A percentile compares a stretch with the other conserved stretches of the same genome.
Evolutionary conservation across 2,888 invertebrate species (phyloP).

Genomic region (Crioceris asparagi): DNA sequence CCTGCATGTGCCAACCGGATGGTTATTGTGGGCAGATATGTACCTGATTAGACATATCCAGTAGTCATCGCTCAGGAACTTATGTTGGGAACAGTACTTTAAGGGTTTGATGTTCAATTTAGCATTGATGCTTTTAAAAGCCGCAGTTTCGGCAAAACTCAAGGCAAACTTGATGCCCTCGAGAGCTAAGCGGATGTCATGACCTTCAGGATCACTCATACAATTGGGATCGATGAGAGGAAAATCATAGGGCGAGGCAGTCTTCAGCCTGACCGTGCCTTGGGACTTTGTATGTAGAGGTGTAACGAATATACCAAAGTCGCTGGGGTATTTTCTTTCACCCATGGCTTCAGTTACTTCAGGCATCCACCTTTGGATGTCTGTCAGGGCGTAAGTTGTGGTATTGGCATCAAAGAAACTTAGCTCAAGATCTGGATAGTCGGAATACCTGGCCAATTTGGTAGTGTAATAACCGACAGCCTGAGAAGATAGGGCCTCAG

Average conservation of each 20-base stretch:
- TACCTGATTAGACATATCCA: slow-evolving; percentile 51
- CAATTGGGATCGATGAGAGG: slow-evolving; percentile 61
- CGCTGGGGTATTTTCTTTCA: slow-evolving; percentile 6
- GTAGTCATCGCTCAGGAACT: slow-evolving; percentile 50
- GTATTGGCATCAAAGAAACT: slow-evolving; percentile 10
- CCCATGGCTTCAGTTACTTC: slow-evolving; percentile 3
- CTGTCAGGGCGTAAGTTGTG: slow-evolving; percentile 5
- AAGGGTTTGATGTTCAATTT: slow-evolving; percentile 22
- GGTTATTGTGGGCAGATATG: slow-evolving; percentile 11
- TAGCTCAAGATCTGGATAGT: slow-evolving; percentile 14
- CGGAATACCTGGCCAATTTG: slow-evolving; percentile 6
- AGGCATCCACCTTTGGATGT: slow-evolving; percentile 6
- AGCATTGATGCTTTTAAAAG: slow-evolving; percentile 44
- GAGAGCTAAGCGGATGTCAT: slow-evolving; percentile 43
- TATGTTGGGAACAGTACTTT: slow-evolving; percentile 36
- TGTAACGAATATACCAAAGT: slow-evolving; percentile 17
- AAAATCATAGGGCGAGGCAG: slow-evolving; percentile 17
- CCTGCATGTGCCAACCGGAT: slow-evolving; percentile 12
- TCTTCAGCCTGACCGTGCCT: slow-evolving; percentile 48
- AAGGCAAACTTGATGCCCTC: slow-evolving; percentile 39
- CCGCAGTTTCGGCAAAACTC: slow-evolving; percentile 39
- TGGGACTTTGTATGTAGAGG: slow-evolving; percentile 30
- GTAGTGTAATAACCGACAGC: slow-evolving; percentile 13
- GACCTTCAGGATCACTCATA: slow-evolving; percentile 38
- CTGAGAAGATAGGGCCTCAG: slow-evolving; percentile 8